Evolutionary conservation across 1,140 invertebrate genomes (phyloP), one percentile per base, ranked within the genome.

Genomic region (Glossosoma conforme): DNA sequence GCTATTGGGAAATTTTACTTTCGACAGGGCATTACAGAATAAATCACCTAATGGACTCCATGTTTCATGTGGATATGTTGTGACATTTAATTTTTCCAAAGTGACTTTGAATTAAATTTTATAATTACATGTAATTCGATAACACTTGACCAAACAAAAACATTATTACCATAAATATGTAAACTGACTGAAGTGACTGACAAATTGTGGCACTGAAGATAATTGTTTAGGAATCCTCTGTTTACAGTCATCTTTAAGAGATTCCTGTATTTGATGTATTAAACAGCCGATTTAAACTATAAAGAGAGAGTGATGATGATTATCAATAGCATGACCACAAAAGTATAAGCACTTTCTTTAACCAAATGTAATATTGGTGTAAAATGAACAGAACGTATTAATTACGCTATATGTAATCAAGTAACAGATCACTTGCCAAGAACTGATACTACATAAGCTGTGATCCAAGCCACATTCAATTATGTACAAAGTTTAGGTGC

Each of bases 391-490:
- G 33, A 58, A 57, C 40, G 55, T 57, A 58, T 58, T 53, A 53
- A 58, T 58, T 53, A 57, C 51, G 56, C 56, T 42, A 58, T 47
- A 48, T 42, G 50, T 32, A 50, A 58, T 50, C 48, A 51, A 45
- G 55, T 57, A 58, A 58, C 51, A 58, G 56, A 44, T 58, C 51
- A 58, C 48, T 58, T 52, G 52, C 52, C 42, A 54, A 54, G 52
- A 58, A 52, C 48, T 44, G 56, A 58, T 58, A 58, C 56, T 58
- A 58, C 56, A 47, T 52, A 58, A 58, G 56, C 56, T 58, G 56
- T 58, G 56, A 58, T 58, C 56, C 47, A 58, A 58, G 56, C 56
- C 56, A 54, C 56, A 58, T 58, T 58, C 56, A 58, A 54, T 40
- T 58, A 54, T 58, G 52, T 54, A 58, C 52, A 58, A 58, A 52